Conservation (phyloP, 2,113 vertebrate species). For the Paracanthobrama guichenoti region DNA sequence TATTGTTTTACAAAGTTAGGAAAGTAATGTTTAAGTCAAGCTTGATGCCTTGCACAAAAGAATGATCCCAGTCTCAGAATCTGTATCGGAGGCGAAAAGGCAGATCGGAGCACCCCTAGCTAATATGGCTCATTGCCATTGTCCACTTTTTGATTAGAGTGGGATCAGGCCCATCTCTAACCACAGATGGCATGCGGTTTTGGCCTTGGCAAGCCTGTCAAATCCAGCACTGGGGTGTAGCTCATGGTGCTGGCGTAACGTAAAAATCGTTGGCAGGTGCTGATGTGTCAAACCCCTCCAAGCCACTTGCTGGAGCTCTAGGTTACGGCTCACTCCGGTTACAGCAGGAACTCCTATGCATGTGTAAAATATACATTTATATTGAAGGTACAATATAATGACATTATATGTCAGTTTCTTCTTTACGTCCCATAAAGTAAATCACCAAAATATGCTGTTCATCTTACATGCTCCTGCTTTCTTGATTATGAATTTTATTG, state of each 20-base stretch:
- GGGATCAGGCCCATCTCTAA: not conserved
- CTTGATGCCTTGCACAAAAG: too few relatives aligned
- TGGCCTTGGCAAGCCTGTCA: not conserved
- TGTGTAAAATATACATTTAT: not conserved
- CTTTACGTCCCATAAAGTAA: constrained; percentile 7
- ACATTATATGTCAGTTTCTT: constrained; percentile 13
- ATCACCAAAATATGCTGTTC: constrained; percentile 17
- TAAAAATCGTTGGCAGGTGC: not conserved
- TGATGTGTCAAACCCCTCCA: constrained; percentile 2
- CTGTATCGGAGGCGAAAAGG: too few relatives aligned
- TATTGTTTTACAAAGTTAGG: too few relatives aligned
- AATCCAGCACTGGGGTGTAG: not conserved
- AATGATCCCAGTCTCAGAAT: too few relatives aligned
- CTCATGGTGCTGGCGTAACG: not conserved
- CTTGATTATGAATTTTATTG: constrained; percentile 3
- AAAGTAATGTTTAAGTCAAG: too few relatives aligned
- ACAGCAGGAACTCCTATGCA: not conserved
- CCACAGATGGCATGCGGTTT: not conserved
- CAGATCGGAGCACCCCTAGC: too few relatives aligned
- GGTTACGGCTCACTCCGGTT: not conserved
- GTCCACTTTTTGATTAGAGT: not conserved
- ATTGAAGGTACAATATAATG: constrained; percentile 16
- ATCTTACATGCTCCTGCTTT: constrained; percentile 16
- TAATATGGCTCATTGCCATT: not conserved
- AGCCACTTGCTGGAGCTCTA: not conserved